These are phyloP conservation scores for Microcebus ravelobensis DNA, from an alignment of 2,113 vertebrate genomes.

Conservation along the genomic window DNA sequence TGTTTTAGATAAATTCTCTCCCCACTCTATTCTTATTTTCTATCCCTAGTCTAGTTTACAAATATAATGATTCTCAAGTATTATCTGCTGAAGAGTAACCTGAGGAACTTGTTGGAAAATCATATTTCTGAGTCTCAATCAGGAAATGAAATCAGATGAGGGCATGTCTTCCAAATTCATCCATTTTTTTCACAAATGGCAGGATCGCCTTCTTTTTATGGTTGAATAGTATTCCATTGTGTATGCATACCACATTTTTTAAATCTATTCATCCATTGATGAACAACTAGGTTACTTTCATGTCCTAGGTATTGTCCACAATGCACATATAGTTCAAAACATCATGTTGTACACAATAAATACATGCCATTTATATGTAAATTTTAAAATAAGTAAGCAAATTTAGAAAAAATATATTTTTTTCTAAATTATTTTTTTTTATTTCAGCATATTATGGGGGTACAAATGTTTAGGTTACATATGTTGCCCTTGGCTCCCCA, in stretches of 20 bases:
- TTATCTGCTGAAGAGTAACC: neutral
- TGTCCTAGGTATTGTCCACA: neutral
- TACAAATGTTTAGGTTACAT: too few species aligned
- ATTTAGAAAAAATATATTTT: neutral
- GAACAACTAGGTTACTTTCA: neutral
- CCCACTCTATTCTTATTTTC: neutral
- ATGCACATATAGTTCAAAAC: neutral
- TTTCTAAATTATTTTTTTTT: too few species aligned
- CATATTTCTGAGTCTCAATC: neutral
- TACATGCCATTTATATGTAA: neutral
- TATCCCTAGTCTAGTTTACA: neutral
- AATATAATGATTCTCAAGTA: neutral
- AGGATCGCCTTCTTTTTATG: neutral
- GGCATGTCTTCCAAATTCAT: neutral
- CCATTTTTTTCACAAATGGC: neutral
- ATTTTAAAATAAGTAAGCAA: neutral
- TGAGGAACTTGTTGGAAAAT: neutral
- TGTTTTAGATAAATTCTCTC: neutral
- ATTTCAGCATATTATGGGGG: too few species aligned
- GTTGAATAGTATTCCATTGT: neutral
- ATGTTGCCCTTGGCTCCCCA: too few species aligned
- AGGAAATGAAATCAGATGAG: neutral
- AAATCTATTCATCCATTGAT: neutral
- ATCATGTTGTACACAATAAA: neutral
- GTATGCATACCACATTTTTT: neutral